Evolutionary conservation across 2,888 invertebrate genomes (phyloP), one percentile per base, ranked within the genome.

Genomic region (Rhorus exstirpatorius): DNA sequence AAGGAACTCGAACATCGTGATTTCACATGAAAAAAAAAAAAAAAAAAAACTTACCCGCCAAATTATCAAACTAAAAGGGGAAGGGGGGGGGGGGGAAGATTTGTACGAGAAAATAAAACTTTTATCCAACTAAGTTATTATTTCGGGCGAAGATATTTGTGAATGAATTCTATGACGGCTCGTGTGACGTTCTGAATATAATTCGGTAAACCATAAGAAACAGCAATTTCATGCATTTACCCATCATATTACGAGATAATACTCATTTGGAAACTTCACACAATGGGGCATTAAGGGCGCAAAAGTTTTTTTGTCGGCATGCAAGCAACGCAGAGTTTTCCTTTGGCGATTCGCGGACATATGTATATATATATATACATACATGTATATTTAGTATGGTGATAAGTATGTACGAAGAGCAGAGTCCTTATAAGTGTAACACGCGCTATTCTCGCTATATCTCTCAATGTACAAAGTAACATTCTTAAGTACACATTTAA

Each of bases 401-500:
- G 41, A 63, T 70, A 58, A 63, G 63, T 49, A 60, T 76, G 60
- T 44, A 44, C 49, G 58, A 53, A 46, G 49, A 41, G 60, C n/a
- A 76, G 63, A 71, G 31, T 53, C 53, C 60, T 71, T 61, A 41
- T 65, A 67, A 77, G 72, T 61, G 67, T 67, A 72, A 77, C 77
- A 72, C 72, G 77, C 72, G 72, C 60, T 77, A 17, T 61, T 17
- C 7, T n/a, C 26, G n/a, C n/a, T n/a, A n/a, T 60, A 38, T 67
- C 38, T 70, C 46, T 35, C 19, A 38, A 58, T 61, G 60, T 67
- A 67, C 49, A 61, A 77, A 67, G 71, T 81, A 72, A 53, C 61
- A 72, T 67, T 63, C 58, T 76, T 31, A 51, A 77, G 81, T 77
- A 67, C 67, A 68, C 77, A 46, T 77, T 81, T 81, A 77, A 77